These are phyloP conservation scores for Onthophagus sagittarius DNA, from an alignment of 2,888 invertebrate genomes.

Conservation along the genomic window DNA sequence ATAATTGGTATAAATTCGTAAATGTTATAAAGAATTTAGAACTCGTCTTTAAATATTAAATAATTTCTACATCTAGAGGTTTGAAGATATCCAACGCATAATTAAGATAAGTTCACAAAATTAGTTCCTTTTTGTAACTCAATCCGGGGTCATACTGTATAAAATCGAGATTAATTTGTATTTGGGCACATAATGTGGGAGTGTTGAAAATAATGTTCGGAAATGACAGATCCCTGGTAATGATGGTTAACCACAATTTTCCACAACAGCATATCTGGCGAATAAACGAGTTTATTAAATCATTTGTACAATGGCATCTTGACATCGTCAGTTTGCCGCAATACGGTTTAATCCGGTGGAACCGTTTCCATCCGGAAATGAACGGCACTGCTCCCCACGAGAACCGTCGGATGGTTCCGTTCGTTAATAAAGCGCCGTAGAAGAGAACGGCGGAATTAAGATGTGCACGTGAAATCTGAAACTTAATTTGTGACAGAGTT, in stretches of 20 bases:
- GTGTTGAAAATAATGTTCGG: not conserved
- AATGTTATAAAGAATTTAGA: too few relatives aligned
- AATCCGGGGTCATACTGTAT: too few relatives aligned
- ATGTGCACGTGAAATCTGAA: slow-evolving; percentile 10
- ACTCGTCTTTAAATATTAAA: too few relatives aligned
- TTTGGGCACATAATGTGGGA: not conserved
- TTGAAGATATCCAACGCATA: too few relatives aligned
- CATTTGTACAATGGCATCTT: slow-evolving; percentile 9
- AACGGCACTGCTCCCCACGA: not conserved
- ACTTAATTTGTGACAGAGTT: slow-evolving; percentile 11
- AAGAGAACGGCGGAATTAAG: slow-evolving; percentile 2
- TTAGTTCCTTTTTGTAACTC: too few relatives aligned
- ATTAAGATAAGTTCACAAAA: too few relatives aligned
- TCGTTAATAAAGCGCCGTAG: not conserved
- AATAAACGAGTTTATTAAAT: slow-evolving; percentile 11
- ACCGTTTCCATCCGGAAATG: slow-evolving; percentile 6
- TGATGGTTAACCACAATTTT: not conserved
- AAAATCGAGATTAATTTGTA: not conserved
- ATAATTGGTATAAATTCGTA: too few relatives aligned
- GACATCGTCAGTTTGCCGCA: not conserved
- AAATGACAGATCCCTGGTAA: not conserved
- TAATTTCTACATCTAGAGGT: too few relatives aligned
- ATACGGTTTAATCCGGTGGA: slow-evolving; percentile 1
- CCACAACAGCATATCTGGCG: not conserved
- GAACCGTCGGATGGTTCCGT: not conserved